These are phyloP conservation scores for Lepidocyrtinus sp. DNA, from an alignment of 2,888 invertebrate genomes.

Conservation along the genomic window DNA sequence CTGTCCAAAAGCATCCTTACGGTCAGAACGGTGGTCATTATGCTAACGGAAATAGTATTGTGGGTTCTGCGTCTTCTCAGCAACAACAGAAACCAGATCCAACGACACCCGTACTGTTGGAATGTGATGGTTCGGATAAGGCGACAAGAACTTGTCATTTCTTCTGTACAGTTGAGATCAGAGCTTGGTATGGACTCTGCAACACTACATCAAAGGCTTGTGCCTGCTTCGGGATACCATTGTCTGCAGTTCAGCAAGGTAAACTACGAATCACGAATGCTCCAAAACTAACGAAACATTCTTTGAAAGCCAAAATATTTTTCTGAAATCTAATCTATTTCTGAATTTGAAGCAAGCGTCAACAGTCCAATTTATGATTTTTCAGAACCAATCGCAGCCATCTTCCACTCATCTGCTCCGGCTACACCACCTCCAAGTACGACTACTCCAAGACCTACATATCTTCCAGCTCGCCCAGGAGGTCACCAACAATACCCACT, in stretches of 20 bases:
- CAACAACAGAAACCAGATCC: slow-evolving; percentile 5
- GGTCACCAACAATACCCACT: slow-evolving; percentile 26
- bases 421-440: slow-evolving; percentile 19
- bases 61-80: neutral
- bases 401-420: slow-evolving; percentile 50
- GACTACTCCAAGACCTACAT: slow-evolving; percentile 23
- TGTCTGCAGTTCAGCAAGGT: slow-evolving; percentile 59
- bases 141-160: slow-evolving; percentile 57
- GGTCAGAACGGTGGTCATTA: neutral
- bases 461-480: slow-evolving; percentile 15
- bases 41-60: slow-evolving; percentile 40
- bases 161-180: slow-evolving; percentile 59
- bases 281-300: neutral
- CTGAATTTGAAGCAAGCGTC: neutral
- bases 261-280: neutral
- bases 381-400: slow-evolving; percentile 57
- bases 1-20: neutral
- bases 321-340: neutral
- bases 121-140: slow-evolving; percentile 58
- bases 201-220: slow-evolving; percentile 57
- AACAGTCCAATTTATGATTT: neutral
- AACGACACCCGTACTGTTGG: slow-evolving; percentile 43
- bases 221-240: slow-evolving; percentile 61
- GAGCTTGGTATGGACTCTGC: slow-evolving; percentile 58
- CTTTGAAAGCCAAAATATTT: no score